Base-by-base conservation (phyloP, 2,113 vertebrate species). In the Leucopsar rothschildi region DNA sequence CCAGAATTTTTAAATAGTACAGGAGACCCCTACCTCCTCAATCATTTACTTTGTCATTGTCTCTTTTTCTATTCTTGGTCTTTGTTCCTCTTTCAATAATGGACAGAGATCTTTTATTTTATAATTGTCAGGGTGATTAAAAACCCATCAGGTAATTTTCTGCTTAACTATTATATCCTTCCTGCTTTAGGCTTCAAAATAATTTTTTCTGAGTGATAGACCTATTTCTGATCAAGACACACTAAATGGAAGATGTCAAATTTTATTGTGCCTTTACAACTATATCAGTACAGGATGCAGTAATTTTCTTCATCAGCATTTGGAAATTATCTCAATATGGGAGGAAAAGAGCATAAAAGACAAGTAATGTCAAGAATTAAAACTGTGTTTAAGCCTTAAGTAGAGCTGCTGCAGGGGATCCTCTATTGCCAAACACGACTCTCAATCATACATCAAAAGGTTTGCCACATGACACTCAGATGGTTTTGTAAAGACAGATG, bases 141-240 rank as follows among this genome's bases (percentile, higher is more conserved):
- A 94, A 84, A 84, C 44, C 68, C 91, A 96, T 92, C 68, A 92
- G 88, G 88, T 88, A 93, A 90, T 93, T 93, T 81, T 86, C 42
- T 44, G 29, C 81, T 81, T 89, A 89, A 89, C 83, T 91, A 81
- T 90, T 78, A 88, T 31, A 88, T 37, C 39, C 68, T 80, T 83
- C 35, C 80, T 90, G 80, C 86, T 94, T 88, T 83, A 93, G 71
- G 71, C 60, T 94, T 93, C 92, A 90, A 78, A 93, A 96, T 81
- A 83, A 90, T 95, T 95, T 86, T 52, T 73, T 96, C 92, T 83
- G 86, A 95, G 82, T 90, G 91, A 88, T 53, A 85, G 78, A 52
- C 69, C 78, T 71, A 78, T 92, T 94, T 93, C 88, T 94, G 92
- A 94, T 95, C 83, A 78, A 88, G 82, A 68, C 52, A 88, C 42